These are phyloP conservation scores for Brachylomia viminalis DNA, from an alignment of 2,888 invertebrate species.

Conservation along the genomic window DNA sequence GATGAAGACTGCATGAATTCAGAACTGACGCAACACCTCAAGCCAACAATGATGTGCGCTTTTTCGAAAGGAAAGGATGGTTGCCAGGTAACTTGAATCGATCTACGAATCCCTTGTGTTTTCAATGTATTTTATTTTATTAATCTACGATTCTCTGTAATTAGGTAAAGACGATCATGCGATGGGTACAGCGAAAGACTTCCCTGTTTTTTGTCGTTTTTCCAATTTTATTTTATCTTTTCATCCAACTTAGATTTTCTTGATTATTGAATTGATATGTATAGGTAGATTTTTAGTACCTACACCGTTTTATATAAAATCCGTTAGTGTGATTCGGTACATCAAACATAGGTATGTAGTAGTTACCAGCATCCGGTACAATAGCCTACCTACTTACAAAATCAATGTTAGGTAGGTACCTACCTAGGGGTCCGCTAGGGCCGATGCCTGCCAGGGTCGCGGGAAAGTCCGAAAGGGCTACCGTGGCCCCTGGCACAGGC, in stretches of 20 bases:
- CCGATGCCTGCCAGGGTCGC: no score
- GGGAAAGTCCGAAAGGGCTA: no score
- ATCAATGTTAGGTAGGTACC: neutral
- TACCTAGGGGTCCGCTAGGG: no score
- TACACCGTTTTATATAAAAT: neutral
- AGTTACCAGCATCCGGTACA: neutral
- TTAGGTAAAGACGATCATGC: neutral
- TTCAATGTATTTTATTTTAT: slow-evolving; percentile 14
- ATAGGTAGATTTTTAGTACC: neutral
- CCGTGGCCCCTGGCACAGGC: no score
- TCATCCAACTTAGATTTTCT: no score
- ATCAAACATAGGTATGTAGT: neutral
- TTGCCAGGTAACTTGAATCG: slow-evolving; percentile 88
- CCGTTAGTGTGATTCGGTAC: neutral
- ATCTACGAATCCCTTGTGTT: slow-evolving; percentile 2
- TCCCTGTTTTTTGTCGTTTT: no score
- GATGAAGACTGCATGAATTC: slow-evolving; percentile 84
- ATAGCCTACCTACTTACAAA: no score
- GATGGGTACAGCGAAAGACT: neutral
- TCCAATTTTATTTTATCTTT: neutral
- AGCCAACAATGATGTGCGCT: slow-evolving; percentile 91
- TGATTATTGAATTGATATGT: no score
- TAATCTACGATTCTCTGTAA: neutral
- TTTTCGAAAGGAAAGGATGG: slow-evolving; percentile 91
- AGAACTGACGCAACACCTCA: slow-evolving; percentile 84